Conservation (phyloP, 2,797 vertebrate genomes). For the Mastacembelus armatus region DNA sequence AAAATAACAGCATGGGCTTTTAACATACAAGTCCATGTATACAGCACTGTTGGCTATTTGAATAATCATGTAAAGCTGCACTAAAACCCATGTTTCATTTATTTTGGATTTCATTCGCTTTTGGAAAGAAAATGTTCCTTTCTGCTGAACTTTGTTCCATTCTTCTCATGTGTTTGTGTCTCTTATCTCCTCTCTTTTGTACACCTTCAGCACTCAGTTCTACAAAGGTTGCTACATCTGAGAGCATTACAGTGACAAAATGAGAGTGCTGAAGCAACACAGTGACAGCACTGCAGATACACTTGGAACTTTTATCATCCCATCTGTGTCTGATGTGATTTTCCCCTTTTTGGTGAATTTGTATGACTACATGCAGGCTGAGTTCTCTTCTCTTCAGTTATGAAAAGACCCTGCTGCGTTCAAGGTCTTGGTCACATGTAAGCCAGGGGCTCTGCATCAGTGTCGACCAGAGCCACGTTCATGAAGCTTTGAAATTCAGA, state of each 20-base stretch:
- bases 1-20: not conserved
- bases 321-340: conserved; percentile 33
- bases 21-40: not conserved
- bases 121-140: conserved; percentile 4
- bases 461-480: conserved; percentile 28
- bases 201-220: conserved; percentile 24
- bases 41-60: not conserved
- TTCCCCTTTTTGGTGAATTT: conserved; percentile 8
- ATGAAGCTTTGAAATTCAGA: conserved; percentile 33
- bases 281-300: conserved; percentile 28
- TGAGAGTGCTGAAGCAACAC: conserved; percentile 30
- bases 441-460: conserved; percentile 39
- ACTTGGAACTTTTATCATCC: conserved; percentile 44
- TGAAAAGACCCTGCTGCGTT: conserved; percentile 21
- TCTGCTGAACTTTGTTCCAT: conserved; percentile 23
- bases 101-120: conserved; percentile 13
- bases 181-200: conserved; percentile 33
- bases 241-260: conserved; percentile 48
- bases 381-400: conserved; percentile 1
- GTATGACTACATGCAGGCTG: not conserved
- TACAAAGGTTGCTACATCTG: conserved; percentile 51
- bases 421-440: conserved; percentile 41
- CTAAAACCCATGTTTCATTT: conserved; percentile 6
- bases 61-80: conserved; percentile 3
- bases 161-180: conserved; percentile 27